Base-by-base conservation (phyloP, 2,888 invertebrate species). In the Andrena minutula region DNA sequence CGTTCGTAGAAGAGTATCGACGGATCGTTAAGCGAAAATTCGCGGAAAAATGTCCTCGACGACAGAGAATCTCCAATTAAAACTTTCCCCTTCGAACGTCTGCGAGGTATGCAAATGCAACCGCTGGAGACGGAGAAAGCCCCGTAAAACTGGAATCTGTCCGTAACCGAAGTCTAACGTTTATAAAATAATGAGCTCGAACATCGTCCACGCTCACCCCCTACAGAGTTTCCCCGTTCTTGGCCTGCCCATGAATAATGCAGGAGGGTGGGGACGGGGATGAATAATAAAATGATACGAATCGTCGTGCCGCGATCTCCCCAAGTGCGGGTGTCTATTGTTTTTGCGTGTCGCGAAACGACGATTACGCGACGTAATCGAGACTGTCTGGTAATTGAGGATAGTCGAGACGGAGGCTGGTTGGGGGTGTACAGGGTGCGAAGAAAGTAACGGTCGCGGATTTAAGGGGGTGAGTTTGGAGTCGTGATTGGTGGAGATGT, bases 171-270 rank as follows among this genome's bases (percentile, higher is more conserved):
- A 70, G 65, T 63, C 65, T 66, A 49, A 61, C 60, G 72, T 56
- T 79, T 84, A 69, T 63, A 35, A 73, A 83, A 83, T 83, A 79
- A 84, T 73, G 74, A 83, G 79, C 66, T 66, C 30, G 75, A 79
- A 83, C 66, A 83, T 79, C 75, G 35, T 71, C 70, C 70, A 56
- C 47, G 23, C 60, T 76, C 53, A 60, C 73, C 20, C 53, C 73
- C 20, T 47, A 23, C 41, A 53, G 49, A 8, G 47, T 51, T 12
- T 10, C 51, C 53, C 68, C 26, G n/a, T 51, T 56, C 64, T 30
- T 32, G 30, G 47, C 20, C 2, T 4, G 41, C 20, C 63, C 23
- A 72, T 80, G 80, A 84, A 84, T 84, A 78, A 79, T 83, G 51
- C 78, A 79, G 68, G 41, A 16, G 16, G 16, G 41, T 41, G 41